phyloP scores from a whole-genome alignment of 2,113 vertebrate species.

The Guaruba guarouba region DNA sequence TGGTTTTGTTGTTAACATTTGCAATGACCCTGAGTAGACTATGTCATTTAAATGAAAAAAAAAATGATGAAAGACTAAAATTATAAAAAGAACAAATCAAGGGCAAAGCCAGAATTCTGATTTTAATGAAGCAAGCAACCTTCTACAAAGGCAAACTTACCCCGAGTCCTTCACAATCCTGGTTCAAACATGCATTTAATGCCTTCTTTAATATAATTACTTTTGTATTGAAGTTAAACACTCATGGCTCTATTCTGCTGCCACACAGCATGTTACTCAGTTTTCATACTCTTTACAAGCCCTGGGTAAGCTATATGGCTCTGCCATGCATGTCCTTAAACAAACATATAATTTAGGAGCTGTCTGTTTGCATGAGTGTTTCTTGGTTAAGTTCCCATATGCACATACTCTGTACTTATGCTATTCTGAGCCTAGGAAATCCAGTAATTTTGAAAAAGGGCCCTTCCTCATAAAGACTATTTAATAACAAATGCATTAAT shows the following conservation, averaged over 20 bases:
- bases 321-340: not conserved
- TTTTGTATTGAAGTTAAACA: conserved; percentile 49
- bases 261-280: not conserved
- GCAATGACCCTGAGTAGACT: not conserved
- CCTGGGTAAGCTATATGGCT: not conserved
- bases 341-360: not conserved
- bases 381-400: not conserved
- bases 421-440: not conserved
- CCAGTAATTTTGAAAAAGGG: not conserved
- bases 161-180: not conserved
- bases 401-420: accelerated
- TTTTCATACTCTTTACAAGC: not conserved
- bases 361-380: not conserved
- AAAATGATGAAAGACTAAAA: not conserved
- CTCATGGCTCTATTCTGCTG: not conserved
- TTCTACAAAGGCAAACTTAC: conserved; percentile 58
- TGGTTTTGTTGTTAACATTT: not conserved
- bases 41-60: not conserved
- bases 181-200: conserved; percentile 44
- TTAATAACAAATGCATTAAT: not conserved
- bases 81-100: conserved; percentile 12
- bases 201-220: conserved; percentile 28
- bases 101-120: not conserved
- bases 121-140: conserved; percentile 48
- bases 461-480: not conserved